phyloP scores from a whole-genome alignment of 2,888 invertebrate genomes.

The Leptopterna dolabrata region DNA sequence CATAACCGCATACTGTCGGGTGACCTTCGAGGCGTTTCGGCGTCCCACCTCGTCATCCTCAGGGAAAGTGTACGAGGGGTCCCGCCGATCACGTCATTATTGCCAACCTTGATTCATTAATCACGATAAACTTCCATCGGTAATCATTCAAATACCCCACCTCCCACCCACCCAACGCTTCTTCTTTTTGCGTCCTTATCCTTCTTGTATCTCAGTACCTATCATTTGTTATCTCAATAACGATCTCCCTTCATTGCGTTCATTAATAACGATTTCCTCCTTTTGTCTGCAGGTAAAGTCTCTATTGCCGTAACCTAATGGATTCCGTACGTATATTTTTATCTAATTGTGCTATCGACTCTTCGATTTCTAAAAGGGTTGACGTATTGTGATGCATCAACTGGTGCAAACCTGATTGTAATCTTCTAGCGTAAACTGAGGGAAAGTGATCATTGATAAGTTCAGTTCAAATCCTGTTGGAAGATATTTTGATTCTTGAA shows the following conservation, averaged over 20 bases:
- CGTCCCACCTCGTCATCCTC: constrained; percentile 16
- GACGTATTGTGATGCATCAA: too few relatives aligned
- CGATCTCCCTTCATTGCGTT: constrained; percentile 13
- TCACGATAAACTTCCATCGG: neutral
- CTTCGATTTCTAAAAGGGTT: neutral
- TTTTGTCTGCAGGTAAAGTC: constrained; percentile 38
- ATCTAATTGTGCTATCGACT: neutral
- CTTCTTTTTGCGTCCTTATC: neutral
- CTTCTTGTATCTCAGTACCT: neutral
- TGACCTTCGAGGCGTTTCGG: constrained; percentile 35
- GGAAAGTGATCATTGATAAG: too few relatives aligned
- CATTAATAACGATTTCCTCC: constrained; percentile 20
- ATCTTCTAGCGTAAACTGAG: too few relatives aligned
- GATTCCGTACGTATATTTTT: constrained; percentile 16
- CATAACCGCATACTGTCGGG: constrained; percentile 1
- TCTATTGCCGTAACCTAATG: neutral
- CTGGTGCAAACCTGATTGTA: too few relatives aligned
- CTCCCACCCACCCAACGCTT: neutral
- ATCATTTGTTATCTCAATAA: constrained; percentile 25
- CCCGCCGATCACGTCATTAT: constrained; percentile 44
- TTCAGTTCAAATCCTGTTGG: too few relatives aligned
- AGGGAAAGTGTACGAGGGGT: constrained; percentile 6
- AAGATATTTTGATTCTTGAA: too few relatives aligned
- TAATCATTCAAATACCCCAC: constrained; percentile 27
- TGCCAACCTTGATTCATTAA: constrained; percentile 46